Evolutionary conservation across 2,113 vertebrate genomes (phyloP).

Genomic region (Eurypyga helias): DNA sequence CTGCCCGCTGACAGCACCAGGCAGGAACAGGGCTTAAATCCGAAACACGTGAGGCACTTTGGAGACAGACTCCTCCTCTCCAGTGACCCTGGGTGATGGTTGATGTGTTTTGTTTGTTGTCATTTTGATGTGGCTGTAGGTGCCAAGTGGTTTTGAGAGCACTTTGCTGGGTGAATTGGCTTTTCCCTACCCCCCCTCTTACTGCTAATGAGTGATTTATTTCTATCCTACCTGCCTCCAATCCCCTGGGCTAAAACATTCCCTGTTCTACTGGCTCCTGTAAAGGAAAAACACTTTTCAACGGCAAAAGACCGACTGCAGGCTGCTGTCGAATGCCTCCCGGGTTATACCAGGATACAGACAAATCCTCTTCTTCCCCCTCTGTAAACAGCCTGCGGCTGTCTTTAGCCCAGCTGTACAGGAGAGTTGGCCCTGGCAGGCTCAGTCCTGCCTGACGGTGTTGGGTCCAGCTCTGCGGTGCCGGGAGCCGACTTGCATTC

Average conservation of each 20-base stretch:
- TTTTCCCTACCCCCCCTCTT: not conserved
- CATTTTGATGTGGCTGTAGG: not conserved
- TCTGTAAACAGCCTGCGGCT: not conserved
- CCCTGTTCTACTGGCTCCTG: not conserved
- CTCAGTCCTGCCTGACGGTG: not conserved
- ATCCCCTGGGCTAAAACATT: not conserved
- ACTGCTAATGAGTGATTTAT: not conserved
- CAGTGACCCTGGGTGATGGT: not conserved
- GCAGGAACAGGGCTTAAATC: not conserved
- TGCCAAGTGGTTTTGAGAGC: not conserved
- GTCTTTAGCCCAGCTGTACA: not conserved
- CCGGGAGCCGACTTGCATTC: not conserved
- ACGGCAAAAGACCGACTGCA: not conserved
- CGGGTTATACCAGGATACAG: not conserved
- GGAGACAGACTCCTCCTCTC: not conserved
- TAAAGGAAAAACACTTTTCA: not conserved
- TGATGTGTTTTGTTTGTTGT: not conserved
- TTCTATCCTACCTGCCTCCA: not conserved
- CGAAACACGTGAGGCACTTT: not conserved
- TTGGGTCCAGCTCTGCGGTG: not conserved
- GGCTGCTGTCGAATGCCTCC: not conserved
- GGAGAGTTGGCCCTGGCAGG: not conserved
- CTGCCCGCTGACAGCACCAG: not conserved
- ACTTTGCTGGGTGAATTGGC: not conserved
- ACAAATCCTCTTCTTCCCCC: not conserved